Conservation (phyloP, 2,888 invertebrate genomes). For the Coecobrya sp. region DNA sequence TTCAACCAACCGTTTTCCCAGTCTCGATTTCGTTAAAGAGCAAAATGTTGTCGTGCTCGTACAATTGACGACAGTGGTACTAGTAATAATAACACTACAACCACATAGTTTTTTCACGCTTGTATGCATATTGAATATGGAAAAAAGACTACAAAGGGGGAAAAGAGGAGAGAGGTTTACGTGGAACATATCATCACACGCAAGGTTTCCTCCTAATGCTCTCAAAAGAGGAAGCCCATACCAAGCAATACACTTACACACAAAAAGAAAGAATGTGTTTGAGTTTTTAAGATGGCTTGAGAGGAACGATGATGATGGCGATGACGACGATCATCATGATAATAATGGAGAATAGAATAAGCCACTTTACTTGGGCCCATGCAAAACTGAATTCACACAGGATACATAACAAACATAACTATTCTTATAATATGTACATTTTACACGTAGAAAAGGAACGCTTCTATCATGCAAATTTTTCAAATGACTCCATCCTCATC, state of each 20-base stretch:
- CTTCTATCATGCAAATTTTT: constrained; percentile 69
- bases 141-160: not conserved
- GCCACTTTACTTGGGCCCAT: constrained; percentile 58
- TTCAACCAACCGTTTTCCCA: constrained; percentile 39
- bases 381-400: not conserved
- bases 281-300: constrained; percentile 56
- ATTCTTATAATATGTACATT: not conserved
- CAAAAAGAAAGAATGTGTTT: constrained; percentile 41
- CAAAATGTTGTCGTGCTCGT: constrained; percentile 66
- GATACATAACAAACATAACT: not conserved
- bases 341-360: constrained; percentile 75
- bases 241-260: not conserved
- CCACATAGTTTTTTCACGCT: constrained; percentile 34
- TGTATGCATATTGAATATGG: constrained; percentile 48
- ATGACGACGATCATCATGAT: constrained; percentile 60
- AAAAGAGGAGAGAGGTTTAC: constrained; percentile 26
- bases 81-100: constrained; percentile 1
- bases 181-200: not conserved
- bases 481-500: constrained; percentile 66
- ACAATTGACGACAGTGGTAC: constrained; percentile 38
- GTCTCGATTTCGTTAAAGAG: constrained; percentile 61
- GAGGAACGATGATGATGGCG: constrained; percentile 46
- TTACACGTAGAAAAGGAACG: constrained; percentile 37
- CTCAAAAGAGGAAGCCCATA: not conserved
- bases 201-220: not conserved